These are phyloP conservation scores for Tachypleus tridentatus DNA, from an alignment of 1,140 invertebrate species.

Conservation along the genomic window DNA sequence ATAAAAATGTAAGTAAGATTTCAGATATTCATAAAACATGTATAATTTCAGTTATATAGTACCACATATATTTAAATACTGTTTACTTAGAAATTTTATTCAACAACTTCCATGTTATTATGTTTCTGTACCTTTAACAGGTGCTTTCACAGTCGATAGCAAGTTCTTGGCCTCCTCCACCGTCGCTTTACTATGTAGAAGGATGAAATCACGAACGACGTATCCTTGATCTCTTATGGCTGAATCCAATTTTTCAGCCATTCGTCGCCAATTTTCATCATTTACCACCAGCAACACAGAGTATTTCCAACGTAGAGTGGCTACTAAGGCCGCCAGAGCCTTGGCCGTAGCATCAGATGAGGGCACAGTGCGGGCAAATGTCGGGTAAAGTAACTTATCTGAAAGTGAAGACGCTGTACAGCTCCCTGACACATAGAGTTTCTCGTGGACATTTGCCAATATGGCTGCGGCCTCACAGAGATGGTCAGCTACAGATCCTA, in stretches of 20 bases:
- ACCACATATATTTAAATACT: too few relatives aligned
- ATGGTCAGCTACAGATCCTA: background rate
- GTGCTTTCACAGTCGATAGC: too few relatives aligned
- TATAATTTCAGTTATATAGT: too few relatives aligned
- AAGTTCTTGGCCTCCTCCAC: too few relatives aligned
- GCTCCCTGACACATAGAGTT: background rate
- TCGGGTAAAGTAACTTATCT: background rate
- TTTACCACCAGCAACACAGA: background rate
- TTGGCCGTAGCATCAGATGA: background rate
- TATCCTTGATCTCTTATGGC: background rate
- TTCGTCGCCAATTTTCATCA: background rate
- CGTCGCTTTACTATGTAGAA: background rate
- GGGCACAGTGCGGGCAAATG: background rate
- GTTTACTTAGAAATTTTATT: too few relatives aligned
- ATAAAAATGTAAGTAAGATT: too few relatives aligned
- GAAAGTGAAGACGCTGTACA: background rate
- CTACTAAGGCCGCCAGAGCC: background rate
- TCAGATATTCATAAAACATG: too few relatives aligned
- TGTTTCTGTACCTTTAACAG: too few relatives aligned
- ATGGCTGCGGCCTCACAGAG: background rate
- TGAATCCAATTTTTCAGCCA: background rate
- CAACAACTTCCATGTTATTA: too few relatives aligned
- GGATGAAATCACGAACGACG: background rate
- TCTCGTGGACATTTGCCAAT: background rate
- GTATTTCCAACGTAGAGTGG: background rate